Percentiles rank a stretch among this genome's conserved stretches.
Conservation (phyloP, 1,140 invertebrate genomes). For the Dendroctonus valens region DNA sequence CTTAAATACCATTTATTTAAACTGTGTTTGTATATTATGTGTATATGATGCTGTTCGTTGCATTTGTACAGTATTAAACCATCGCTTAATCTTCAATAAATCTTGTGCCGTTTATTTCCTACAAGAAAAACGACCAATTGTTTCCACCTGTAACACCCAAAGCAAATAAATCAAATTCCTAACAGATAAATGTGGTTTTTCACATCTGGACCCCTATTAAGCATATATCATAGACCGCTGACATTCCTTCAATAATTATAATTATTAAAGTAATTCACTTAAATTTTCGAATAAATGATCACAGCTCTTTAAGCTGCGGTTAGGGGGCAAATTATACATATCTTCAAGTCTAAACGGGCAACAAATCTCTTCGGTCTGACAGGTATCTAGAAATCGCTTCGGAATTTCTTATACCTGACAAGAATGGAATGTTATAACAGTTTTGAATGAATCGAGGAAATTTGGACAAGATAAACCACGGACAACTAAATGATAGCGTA, state of each 20-base stretch:
- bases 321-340: not conserved
- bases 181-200: too few relatives aligned
- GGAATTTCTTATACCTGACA: not conserved
- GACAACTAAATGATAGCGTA: too few relatives aligned
- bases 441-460: not conserved
- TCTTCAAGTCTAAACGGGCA: constrained; percentile 8
- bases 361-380: constrained; percentile 5
- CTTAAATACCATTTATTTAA: too few relatives aligned
- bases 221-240: not conserved
- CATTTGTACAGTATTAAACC: too few relatives aligned
- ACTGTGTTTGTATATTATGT: too few relatives aligned
- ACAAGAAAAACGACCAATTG: too few relatives aligned
- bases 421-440: constrained; percentile 1
- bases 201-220: too few relatives aligned
- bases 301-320: constrained; percentile 1
- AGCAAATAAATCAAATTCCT: too few relatives aligned
- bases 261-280: not conserved
- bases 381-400: constrained; percentile 1
- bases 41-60: too few relatives aligned
- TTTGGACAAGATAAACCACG: not conserved
- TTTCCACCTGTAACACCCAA: too few relatives aligned
- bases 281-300: not conserved
- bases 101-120: too few relatives aligned
- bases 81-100: too few relatives aligned
- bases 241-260: constrained; percentile 2